These are phyloP conservation scores for Chrysemys picta DNA, from an alignment of 2,113 vertebrate species.

Conservation along the genomic window DNA sequence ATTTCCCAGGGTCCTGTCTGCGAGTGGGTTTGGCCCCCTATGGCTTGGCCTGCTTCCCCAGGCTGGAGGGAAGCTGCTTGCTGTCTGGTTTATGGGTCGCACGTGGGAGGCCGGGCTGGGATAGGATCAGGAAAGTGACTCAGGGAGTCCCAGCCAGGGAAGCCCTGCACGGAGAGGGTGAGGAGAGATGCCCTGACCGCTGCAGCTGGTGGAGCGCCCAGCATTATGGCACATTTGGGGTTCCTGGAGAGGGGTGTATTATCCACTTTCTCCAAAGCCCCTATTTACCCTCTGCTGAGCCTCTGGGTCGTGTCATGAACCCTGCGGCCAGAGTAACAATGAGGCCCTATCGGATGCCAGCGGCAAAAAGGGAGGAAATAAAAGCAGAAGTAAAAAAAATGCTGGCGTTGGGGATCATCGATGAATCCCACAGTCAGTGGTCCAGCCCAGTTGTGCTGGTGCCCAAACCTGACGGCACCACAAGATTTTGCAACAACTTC, in stretches of 20 bases:
- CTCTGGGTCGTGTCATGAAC: neutral
- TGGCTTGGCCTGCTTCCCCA: neutral
- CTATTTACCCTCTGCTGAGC: neutral
- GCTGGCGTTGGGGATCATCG: too few relatives aligned
- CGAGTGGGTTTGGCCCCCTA: neutral
- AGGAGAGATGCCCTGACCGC: neutral
- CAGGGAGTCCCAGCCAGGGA: rapidly evolving
- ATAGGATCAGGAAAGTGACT: neutral
- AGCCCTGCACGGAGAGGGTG: neutral
- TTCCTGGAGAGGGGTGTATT: neutral
- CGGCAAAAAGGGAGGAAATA: too few relatives aligned
- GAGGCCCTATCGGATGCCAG: too few relatives aligned
- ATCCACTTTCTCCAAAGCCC: neutral
- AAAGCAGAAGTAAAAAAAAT: too few relatives aligned
- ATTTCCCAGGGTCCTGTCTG: neutral
- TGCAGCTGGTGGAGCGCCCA: neutral
- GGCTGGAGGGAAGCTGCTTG: neutral
- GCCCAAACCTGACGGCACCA: too few relatives aligned
- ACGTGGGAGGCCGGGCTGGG: neutral
- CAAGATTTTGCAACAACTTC: too few relatives aligned
- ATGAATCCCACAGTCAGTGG: too few relatives aligned
- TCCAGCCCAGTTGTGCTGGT: too few relatives aligned
- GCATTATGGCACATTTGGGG: neutral
- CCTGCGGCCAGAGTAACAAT: too few relatives aligned
- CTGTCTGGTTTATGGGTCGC: rapidly evolving